Evolutionary conservation across 2,113 vertebrate genomes (phyloP).

Genomic region (Gobius niger): DNA sequence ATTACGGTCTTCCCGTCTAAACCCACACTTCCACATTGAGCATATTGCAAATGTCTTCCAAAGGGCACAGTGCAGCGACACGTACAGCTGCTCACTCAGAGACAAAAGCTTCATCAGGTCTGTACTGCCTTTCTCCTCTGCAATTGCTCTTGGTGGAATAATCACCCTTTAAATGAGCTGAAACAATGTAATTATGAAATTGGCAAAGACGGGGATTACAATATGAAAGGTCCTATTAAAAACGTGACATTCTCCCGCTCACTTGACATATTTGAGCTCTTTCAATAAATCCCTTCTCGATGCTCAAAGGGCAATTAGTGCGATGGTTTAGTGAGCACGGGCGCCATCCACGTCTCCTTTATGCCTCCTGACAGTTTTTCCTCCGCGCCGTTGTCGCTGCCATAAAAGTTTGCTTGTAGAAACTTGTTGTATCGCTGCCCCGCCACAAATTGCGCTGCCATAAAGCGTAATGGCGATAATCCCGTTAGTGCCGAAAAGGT

Average conservation of each 20-base stretch:
- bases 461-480: constrained; percentile 57
- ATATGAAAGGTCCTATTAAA: constrained; percentile 59
- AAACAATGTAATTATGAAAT: constrained; percentile 70
- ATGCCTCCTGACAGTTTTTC: constrained; percentile 28
- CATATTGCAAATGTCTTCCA: constrained; percentile 52
- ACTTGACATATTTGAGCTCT: constrained; percentile 61
- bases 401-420: constrained; percentile 53
- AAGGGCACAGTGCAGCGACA: constrained; percentile 41
- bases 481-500: constrained; percentile 55
- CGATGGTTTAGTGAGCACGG: constrained; percentile 52
- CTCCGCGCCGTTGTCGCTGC: constrained; percentile 4
- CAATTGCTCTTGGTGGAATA: constrained; percentile 62
- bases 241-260: constrained; percentile 39
- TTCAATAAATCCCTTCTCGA: constrained; percentile 53
- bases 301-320: constrained; percentile 69
- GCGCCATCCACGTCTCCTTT: constrained; percentile 22
- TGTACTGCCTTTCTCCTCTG: constrained; percentile 17
- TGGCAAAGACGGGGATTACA: constrained; percentile 52
- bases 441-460: constrained; percentile 35
- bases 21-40: constrained; percentile 22
- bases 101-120: constrained; percentile 42
- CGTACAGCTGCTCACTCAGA: constrained; percentile 40
- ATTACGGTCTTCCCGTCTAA: not conserved
- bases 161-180: constrained; percentile 69
- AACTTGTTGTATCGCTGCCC: constrained; percentile 34